phyloP scores from a whole-genome alignment of 1,140 invertebrate species.

The Drosophila nigrodunni region DNA sequence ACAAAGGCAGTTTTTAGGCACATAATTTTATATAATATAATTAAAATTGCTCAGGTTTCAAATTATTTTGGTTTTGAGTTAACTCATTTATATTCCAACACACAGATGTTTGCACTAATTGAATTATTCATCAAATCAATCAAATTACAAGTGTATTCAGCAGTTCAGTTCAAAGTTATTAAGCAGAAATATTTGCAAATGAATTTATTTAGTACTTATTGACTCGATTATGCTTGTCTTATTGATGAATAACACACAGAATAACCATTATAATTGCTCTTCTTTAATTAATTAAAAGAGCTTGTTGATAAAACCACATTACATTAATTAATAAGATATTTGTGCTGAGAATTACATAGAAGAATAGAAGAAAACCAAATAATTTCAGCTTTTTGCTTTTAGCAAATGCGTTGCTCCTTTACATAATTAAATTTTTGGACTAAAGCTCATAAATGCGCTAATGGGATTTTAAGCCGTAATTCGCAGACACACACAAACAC shows the following conservation, averaged over 20 bases:
- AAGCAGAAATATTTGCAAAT: slow-evolving; percentile 10
- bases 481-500: slow-evolving; percentile 2
- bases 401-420: slow-evolving; percentile 5
- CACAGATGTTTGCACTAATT: too few relatives aligned
- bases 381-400: slow-evolving; percentile 7
- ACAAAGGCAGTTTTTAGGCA: too few relatives aligned
- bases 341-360: neutral
- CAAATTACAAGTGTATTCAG: too few relatives aligned
- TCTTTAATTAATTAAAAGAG: slow-evolving; percentile 9
- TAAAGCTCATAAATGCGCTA: slow-evolving; percentile 45
- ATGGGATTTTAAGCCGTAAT: slow-evolving; percentile 33
- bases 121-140: too few relatives aligned
- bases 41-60: too few relatives aligned
- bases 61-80: too few relatives aligned
- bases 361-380: neutral
- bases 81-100: too few relatives aligned
- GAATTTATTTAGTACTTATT: slow-evolving; percentile 33
- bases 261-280: slow-evolving; percentile 10
- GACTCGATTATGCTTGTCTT: slow-evolving; percentile 21
- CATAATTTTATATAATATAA: too few relatives aligned
- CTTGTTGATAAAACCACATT: neutral
- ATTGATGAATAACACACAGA: slow-evolving; percentile 13
- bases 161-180: neutral
- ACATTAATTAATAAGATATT: neutral
- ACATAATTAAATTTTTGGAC: slow-evolving; percentile 39